Evolutionary conservation across 2,888 invertebrate species (phyloP).

Genomic region (Chrysodeixis includens): DNA sequence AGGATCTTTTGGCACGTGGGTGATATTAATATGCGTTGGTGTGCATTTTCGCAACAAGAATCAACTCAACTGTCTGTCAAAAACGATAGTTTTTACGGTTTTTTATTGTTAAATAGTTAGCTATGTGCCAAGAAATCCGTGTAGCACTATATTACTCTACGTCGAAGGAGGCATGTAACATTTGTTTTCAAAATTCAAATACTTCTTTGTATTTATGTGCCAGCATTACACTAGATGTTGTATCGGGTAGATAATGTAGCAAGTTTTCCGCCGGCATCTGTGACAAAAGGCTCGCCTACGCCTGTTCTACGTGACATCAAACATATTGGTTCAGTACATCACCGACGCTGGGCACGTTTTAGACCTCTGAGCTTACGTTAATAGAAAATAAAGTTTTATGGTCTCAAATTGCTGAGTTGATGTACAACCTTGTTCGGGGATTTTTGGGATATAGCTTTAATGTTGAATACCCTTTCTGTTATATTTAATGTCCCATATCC

Average conservation of each 20-base stretch:
- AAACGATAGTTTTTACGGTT: no score
- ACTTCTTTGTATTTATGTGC: not conserved
- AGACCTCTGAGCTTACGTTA: constrained; percentile 38
- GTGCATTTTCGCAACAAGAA: no score
- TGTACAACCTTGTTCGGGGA: constrained; percentile 9
- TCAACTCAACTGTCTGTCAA: no score
- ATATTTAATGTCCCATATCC: not conserved
- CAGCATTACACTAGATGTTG: not conserved
- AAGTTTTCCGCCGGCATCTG: constrained; percentile 17
- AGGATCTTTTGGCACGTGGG: no score
- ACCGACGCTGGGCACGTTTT: constrained; percentile 46
- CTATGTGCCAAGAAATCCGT: no score
- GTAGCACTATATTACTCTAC: not conserved
- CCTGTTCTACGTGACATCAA: constrained; percentile 44
- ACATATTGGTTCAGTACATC: constrained; percentile 49
- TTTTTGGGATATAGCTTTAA: constrained; percentile 16
- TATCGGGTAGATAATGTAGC: constrained; percentile 13
- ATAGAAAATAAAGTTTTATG: constrained; percentile 53
- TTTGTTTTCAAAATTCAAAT: constrained; percentile 4
- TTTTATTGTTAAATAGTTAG: no score
- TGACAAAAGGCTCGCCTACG: constrained; percentile 34
- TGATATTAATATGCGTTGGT: no score
- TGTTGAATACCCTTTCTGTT: not conserved
- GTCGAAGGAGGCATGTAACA: not conserved
- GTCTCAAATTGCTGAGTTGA: constrained; percentile 31